A percentile compares a stretch with the other conserved stretches of the same genome.
phyloP scores from a whole-genome alignment of 2,113 vertebrate species.

The Recurvirostra avosetta region DNA sequence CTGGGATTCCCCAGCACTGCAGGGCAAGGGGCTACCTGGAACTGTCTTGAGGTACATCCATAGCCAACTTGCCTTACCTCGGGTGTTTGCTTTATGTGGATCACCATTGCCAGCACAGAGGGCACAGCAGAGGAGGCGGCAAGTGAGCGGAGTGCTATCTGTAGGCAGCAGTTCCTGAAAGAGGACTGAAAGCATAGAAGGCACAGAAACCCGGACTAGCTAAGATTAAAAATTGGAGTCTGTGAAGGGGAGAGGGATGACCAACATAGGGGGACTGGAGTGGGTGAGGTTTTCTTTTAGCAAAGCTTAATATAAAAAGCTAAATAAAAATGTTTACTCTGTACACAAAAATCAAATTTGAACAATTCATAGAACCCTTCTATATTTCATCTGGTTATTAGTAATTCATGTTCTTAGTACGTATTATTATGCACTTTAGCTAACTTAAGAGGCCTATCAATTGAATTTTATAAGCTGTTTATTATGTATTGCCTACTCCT shows the following conservation, averaged over 20 bases:
- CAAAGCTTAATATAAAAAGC: not conserved
- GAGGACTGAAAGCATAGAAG: not conserved
- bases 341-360: not conserved
- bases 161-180: not conserved
- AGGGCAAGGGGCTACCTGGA: not conserved
- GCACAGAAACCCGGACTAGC: fast-evolving
- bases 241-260: not conserved
- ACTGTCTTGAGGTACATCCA: not conserved
- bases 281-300: not conserved
- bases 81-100: fast-evolving
- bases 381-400: not conserved
- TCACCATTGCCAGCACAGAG: not conserved
- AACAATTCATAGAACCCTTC: not conserved
- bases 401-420: not conserved
- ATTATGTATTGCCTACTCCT: fast-evolving
- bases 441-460: not conserved
- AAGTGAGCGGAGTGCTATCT: not conserved
- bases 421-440: not conserved
- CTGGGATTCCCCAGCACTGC: not conserved
- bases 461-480: not conserved
- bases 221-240: not conserved
- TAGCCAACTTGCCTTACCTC: not conserved
- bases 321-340: not conserved
- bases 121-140: not conserved
- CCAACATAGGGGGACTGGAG: not conserved